These are phyloP conservation scores for Sylvia atricapilla DNA, from an alignment of 2,113 vertebrate genomes.

Conservation along the genomic window DNA sequence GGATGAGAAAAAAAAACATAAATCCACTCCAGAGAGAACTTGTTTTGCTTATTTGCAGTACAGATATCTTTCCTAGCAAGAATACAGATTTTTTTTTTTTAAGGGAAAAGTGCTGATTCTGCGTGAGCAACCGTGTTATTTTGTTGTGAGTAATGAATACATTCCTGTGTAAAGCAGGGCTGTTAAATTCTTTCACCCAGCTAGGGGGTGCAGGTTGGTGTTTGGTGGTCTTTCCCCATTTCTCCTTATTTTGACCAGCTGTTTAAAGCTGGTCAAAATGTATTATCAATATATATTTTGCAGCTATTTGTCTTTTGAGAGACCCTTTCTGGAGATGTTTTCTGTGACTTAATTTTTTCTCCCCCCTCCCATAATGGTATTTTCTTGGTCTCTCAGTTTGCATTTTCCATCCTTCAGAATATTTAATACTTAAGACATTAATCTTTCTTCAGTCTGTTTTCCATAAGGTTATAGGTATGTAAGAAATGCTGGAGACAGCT, in stretches of 20 bases:
- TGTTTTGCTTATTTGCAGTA: neutral
- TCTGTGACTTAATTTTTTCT: neutral
- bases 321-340: neutral
- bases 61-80: neutral
- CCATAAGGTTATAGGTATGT: neutral
- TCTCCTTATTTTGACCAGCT: neutral
- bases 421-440: neutral
- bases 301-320: neutral
- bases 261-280: neutral
- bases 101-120: neutral
- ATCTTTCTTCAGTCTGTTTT: slow-evolving; percentile 4
- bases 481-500: neutral
- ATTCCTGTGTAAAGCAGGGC: neutral
- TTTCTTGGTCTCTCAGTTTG: neutral
- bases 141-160: neutral
- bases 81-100: neutral
- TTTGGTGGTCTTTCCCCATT: neutral
- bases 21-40: neutral
- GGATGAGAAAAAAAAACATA: neutral
- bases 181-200: neutral
- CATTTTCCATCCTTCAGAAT: neutral
- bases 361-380: rapidly evolving
- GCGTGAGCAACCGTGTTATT: neutral
- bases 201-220: neutral
- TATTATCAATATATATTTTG: neutral